Evolutionary conservation across 2,888 invertebrate genomes (phyloP).

Genomic region (Dorcus parallelipipedus): DNA sequence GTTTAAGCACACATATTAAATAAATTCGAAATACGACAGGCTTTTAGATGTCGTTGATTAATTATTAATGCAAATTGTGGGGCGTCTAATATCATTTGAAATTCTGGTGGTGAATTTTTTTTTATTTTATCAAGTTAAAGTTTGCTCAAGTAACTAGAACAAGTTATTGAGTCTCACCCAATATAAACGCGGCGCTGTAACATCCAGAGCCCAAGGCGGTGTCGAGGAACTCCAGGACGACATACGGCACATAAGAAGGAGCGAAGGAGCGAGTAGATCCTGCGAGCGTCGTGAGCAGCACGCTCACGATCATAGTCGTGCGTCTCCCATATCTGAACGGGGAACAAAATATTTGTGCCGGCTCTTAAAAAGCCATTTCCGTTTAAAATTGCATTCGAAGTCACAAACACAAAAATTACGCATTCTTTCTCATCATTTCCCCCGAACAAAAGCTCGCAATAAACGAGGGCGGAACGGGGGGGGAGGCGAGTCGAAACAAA

Average conservation of each 20-base stretch:
- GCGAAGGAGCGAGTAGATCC: conserved; percentile 68
- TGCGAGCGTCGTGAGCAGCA: conserved; percentile 59
- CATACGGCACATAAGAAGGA: conserved; percentile 63
- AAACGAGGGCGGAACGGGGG: too few species aligned
- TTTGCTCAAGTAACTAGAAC: too few species aligned
- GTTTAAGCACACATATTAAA: too few species aligned
- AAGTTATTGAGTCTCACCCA: conserved; percentile 50
- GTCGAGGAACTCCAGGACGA: conserved; percentile 66
- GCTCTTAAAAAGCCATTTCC: not conserved
- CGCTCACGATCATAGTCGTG: conserved; percentile 53
- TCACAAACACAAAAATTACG: not conserved
- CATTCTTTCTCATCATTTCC: too few species aligned
- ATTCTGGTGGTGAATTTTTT: too few species aligned
- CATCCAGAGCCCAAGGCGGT: conserved; percentile 64
- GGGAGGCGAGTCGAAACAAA: too few species aligned
- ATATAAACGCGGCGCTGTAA: conserved; percentile 67
- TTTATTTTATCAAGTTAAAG: too few species aligned
- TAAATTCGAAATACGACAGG: too few species aligned
- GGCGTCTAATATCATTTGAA: too few species aligned
- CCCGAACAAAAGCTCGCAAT: not conserved
- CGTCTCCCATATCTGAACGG: conserved; percentile 57
- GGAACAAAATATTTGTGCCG: not conserved
- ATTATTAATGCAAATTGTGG: too few species aligned
- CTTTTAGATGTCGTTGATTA: too few species aligned
- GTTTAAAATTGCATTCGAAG: not conserved